Evolutionary conservation across 2,797 vertebrate species (phyloP).

Genomic region (Anguilla anguilla): DNA sequence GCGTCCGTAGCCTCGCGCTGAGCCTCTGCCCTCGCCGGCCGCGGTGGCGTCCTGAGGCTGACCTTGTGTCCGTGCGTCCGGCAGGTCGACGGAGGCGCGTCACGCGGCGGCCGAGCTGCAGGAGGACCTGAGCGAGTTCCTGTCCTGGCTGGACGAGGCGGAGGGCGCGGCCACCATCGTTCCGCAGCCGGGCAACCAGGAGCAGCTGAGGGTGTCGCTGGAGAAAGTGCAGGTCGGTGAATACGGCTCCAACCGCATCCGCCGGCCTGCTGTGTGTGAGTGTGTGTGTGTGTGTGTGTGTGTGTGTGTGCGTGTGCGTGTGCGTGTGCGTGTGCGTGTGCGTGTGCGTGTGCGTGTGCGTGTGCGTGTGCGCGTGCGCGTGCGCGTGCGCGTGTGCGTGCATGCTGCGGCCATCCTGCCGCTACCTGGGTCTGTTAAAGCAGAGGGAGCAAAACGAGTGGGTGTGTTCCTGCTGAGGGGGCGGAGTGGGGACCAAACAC

Average conservation of each 20-base stretch:
- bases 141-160: constrained; percentile 85
- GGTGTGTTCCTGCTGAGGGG: too few relatives aligned
- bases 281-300: too few relatives aligned
- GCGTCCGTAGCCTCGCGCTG: background rate
- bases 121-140: constrained; percentile 82
- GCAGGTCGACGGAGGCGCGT: constrained; percentile 83
- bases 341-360: too few relatives aligned
- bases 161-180: constrained; percentile 69
- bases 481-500: background rate
- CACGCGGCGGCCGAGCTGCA: constrained; percentile 77
- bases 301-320: too few relatives aligned
- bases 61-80: background rate
- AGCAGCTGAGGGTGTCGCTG: constrained; percentile 82
- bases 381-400: too few relatives aligned
- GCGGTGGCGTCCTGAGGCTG: background rate
- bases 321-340: too few relatives aligned
- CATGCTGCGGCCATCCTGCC: background rate
- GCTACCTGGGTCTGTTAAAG: background rate
- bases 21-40: background rate
- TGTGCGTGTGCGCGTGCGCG: too few relatives aligned
- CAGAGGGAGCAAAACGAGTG: background rate
- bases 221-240: constrained; percentile 86
- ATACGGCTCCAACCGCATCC: background rate
- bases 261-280: too few relatives aligned
- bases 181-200: constrained; percentile 79